Evolutionary conservation across 1,140 invertebrate genomes (phyloP).

Genomic region (Triops longicaudatus): DNA sequence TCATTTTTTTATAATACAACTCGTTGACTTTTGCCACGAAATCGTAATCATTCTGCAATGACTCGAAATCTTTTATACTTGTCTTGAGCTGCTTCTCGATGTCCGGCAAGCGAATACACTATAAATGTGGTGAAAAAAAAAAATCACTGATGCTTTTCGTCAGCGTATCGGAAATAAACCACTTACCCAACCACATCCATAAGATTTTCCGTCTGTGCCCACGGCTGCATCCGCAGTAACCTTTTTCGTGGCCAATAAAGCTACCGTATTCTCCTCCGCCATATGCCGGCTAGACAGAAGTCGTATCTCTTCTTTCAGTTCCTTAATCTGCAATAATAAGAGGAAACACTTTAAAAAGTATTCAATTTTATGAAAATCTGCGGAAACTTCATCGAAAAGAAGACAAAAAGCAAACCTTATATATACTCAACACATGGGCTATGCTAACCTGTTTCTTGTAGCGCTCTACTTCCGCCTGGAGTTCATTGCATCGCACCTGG

Average conservation of each 20-base stretch:
- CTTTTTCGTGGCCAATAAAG: background rate
- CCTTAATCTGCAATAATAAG: background rate
- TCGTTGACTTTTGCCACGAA: background rate
- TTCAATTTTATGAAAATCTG: background rate
- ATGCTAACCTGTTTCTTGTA: background rate
- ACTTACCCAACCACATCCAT: background rate
- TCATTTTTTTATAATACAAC: background rate
- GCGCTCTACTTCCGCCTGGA: background rate
- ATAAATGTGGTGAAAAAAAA: background rate
- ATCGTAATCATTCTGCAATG: background rate
- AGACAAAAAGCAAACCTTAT: too few relatives aligned
- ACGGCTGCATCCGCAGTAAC: background rate
- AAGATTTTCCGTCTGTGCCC: background rate
- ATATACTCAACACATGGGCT: too few relatives aligned
- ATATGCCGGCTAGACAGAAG: background rate
- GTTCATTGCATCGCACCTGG: background rate
- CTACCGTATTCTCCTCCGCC: background rate
- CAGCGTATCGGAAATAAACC: background rate
- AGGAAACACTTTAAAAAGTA: background rate
- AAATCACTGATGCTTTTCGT: background rate
- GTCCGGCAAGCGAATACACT: background rate
- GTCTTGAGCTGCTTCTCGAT: background rate
- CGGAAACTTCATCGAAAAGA: too few relatives aligned
- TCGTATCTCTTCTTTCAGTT: conserved; percentile 1
- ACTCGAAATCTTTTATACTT: background rate